phyloP scores from a whole-genome alignment of 2,113 vertebrate genomes.

The Brachyistius frenatus region DNA sequence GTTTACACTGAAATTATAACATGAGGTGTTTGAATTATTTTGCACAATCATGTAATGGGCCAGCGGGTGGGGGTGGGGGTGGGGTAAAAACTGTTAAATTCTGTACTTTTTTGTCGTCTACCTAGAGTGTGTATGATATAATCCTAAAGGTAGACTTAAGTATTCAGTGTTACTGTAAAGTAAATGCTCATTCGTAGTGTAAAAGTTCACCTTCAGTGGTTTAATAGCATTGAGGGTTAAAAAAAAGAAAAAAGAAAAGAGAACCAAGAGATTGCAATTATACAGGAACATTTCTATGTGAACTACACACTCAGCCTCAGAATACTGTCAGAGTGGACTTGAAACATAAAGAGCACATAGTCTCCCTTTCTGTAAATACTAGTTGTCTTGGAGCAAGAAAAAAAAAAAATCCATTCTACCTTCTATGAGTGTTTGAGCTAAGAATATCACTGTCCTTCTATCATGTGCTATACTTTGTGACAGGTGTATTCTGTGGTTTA shows the following conservation, averaged over 20 bases:
- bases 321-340: conserved; percentile 69
- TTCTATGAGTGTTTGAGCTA: conserved; percentile 76
- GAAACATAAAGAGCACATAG: conserved; percentile 74
- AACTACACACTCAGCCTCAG: conserved; percentile 65
- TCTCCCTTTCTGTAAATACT: conserved; percentile 80
- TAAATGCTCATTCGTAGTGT: conserved; percentile 77
- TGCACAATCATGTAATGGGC: conserved; percentile 78
- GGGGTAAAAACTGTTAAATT: conserved; percentile 64
- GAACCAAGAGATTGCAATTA: conserved; percentile 38
- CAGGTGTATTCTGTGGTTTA: conserved; percentile 86
- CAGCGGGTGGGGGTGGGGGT: conserved; percentile 36
- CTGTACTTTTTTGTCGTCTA: conserved; percentile 72
- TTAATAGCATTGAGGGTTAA: conserved; percentile 45
- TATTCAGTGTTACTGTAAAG: conserved; percentile 82
- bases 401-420: conserved; percentile 75
- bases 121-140: conserved; percentile 77
- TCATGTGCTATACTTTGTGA: conserved; percentile 92
- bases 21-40: conserved; percentile 78
- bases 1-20: conserved; percentile 76
- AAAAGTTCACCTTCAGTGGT: conserved; percentile 71
- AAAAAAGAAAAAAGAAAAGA: conserved; percentile 36
- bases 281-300: conserved; percentile 61
- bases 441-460: conserved; percentile 84
- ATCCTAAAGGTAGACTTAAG: conserved; percentile 75
- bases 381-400: conserved; percentile 71